Percentiles rank a stretch among this genome's conserved stretches.
Evolutionary conservation across 2,888 invertebrate species (phyloP).

Genomic region (Oegoconia quadripuncta): DNA sequence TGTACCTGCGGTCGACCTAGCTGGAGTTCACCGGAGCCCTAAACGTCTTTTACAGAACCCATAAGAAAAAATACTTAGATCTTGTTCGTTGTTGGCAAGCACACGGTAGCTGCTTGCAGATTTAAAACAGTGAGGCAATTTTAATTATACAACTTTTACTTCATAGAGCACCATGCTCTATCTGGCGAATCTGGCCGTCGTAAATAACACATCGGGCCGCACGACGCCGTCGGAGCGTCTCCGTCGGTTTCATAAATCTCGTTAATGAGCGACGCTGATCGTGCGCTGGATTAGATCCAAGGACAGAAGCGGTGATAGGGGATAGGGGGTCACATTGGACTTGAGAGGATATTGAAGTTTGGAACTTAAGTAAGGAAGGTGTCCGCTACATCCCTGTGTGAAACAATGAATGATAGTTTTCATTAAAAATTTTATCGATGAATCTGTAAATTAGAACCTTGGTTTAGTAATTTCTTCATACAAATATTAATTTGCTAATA

Average conservation of each 20-base stretch:
- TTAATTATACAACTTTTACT: conserved; percentile 24
- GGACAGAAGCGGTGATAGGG: conserved; percentile 26
- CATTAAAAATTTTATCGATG: too few species aligned
- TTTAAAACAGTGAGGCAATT: background rate
- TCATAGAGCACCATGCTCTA: conserved; percentile 31
- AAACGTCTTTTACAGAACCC: too few species aligned
- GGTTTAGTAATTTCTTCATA: too few species aligned
- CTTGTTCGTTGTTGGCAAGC: background rate
- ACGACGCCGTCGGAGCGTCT: conserved; percentile 61
- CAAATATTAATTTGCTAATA: too few species aligned
- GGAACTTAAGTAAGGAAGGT: background rate
- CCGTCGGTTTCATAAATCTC: conserved; percentile 70
- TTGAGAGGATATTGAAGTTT: background rate
- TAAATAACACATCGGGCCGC: conserved; percentile 63
- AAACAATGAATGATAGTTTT: too few species aligned
- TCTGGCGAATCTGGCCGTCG: conserved; percentile 28
- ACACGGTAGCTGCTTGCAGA: background rate
- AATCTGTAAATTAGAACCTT: too few species aligned
- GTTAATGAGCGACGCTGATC: conserved; percentile 73
- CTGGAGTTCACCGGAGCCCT: too few species aligned
- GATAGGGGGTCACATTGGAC: conserved; percentile 20
- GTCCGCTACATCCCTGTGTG: background rate
- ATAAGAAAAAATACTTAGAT: background rate
- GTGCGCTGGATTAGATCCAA: conserved; percentile 61
- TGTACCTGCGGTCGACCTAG: too few species aligned